These are phyloP conservation scores for Thumatha senex DNA, from an alignment of 2,888 invertebrate species.

Conservation along the genomic window DNA sequence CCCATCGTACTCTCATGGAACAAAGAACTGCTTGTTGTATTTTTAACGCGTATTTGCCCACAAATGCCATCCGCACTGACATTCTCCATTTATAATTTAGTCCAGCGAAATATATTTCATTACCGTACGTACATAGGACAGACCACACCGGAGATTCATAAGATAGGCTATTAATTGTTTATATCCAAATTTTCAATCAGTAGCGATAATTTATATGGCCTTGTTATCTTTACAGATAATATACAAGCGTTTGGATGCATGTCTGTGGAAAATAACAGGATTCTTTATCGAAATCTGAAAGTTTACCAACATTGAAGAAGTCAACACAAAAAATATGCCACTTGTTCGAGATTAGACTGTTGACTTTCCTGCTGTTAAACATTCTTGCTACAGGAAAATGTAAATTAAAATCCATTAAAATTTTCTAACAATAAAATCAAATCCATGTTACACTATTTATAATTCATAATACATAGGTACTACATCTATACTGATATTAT, in stretches of 20 bases:
- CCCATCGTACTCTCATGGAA: conserved; percentile 24
- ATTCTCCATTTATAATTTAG: conserved; percentile 14
- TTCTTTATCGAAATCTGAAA: too few species aligned
- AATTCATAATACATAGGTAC: too few species aligned
- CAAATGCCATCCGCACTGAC: conserved; percentile 23
- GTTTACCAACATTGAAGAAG: not conserved
- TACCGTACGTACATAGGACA: conserved; percentile 2
- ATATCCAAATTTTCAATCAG: too few species aligned
- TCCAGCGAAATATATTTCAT: not conserved
- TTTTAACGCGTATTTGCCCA: conserved; percentile 30
- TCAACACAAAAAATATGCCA: not conserved
- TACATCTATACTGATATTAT: too few species aligned
- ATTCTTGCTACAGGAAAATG: not conserved
- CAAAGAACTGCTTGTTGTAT: conserved; percentile 38
- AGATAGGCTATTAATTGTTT: too few species aligned
- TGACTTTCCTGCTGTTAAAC: not conserved
- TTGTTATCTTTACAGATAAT: too few species aligned
- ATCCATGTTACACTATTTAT: not conserved
- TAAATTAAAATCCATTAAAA: not conserved
- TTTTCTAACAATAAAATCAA: not conserved
- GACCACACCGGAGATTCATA: too few species aligned
- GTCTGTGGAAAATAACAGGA: too few species aligned
- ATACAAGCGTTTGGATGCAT: too few species aligned
- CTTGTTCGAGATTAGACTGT: not conserved
- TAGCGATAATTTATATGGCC: too few species aligned